Percentiles rank a stretch among this genome's conserved stretches.
Evolutionary conservation across 2,888 invertebrate genomes (phyloP).

Genomic region (Perdita meconis): DNA sequence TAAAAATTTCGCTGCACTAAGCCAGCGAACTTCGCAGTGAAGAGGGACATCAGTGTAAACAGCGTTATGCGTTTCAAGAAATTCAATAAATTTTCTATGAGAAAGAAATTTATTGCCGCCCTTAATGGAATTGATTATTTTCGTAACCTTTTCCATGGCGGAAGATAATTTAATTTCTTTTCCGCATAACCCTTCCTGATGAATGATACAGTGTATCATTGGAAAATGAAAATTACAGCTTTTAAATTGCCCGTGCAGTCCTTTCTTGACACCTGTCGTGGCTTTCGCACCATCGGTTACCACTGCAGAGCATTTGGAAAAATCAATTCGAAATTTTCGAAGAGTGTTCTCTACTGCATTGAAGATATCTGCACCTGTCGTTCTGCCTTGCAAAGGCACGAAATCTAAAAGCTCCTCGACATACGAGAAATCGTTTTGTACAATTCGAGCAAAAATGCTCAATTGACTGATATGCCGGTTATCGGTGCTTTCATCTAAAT

Average conservation of each 20-base stretch:
- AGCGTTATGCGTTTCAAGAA: conserved; percentile 11
- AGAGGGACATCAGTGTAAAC: neutral
- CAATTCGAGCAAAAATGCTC: conserved; percentile 7
- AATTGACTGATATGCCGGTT: neutral
- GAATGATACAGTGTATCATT: conserved; percentile 22
- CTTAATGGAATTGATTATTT: conserved; percentile 10
- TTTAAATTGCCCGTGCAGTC: conserved; percentile 14
- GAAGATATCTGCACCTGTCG: conserved; percentile 11
- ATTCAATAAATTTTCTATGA: conserved; percentile 11
- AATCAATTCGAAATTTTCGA: neutral
- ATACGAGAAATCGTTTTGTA: conserved; percentile 10
- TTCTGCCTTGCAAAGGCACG: conserved; percentile 9
- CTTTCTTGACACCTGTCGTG: neutral
- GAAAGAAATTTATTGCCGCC: conserved; percentile 1
- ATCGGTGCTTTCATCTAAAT: conserved; percentile 8
- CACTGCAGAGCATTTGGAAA: neutral
- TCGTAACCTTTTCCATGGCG: conserved; percentile 16
- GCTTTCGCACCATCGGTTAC: neutral
- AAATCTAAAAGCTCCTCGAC: conserved; percentile 29
- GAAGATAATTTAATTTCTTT: conserved; percentile 7
- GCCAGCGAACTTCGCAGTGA: conserved; percentile 11
- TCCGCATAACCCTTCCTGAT: conserved; percentile 27
- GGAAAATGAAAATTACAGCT: neutral
- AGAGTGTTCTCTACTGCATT: neutral
- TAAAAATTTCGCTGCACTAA: conserved; percentile 17